A percentile compares a stretch with the other conserved stretches of the same genome.
These are phyloP conservation scores for Paralichthys olivaceus DNA, from an alignment of 2,113 vertebrate genomes.

Conservation along the genomic window DNA sequence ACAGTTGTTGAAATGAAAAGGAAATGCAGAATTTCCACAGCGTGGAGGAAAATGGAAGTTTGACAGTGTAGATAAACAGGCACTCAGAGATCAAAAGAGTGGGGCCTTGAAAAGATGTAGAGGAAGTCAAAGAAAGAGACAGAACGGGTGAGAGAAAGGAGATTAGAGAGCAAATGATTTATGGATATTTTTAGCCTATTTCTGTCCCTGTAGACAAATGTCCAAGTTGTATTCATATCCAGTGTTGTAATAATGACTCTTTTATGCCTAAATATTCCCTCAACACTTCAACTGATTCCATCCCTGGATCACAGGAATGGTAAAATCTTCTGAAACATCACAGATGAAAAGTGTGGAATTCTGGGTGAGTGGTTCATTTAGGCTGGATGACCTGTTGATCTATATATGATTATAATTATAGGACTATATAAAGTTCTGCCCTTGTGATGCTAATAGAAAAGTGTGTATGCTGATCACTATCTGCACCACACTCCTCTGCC, in stretches of 20 bases:
- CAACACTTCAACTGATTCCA: too few species aligned
- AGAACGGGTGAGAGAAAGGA: not conserved
- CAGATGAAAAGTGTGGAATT: too few species aligned
- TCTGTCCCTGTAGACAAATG: not conserved
- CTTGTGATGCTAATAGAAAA: not conserved
- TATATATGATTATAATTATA: not conserved
- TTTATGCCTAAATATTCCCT: too few species aligned
- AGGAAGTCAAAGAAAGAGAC: not conserved
- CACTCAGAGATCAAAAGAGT: not conserved
- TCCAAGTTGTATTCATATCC: not conserved
- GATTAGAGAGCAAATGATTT: conserved; percentile 3
- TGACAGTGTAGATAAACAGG: conserved; percentile 11
- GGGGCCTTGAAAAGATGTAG: too few species aligned
- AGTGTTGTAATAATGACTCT: not conserved
- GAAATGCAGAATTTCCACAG: conserved; percentile 11
- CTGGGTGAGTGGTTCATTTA: too few species aligned
- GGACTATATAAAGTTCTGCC: not conserved
- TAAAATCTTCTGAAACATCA: too few species aligned
- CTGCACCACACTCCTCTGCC: not conserved
- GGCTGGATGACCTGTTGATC: too few species aligned
- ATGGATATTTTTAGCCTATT: not conserved
- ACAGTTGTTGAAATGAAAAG: conserved; percentile 4
- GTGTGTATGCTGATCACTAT: not conserved
- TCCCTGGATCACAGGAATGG: too few species aligned
- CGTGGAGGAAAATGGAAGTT: not conserved